Conservation (phyloP, 2,888 invertebrate species). For the Apoderus coryli region DNA sequence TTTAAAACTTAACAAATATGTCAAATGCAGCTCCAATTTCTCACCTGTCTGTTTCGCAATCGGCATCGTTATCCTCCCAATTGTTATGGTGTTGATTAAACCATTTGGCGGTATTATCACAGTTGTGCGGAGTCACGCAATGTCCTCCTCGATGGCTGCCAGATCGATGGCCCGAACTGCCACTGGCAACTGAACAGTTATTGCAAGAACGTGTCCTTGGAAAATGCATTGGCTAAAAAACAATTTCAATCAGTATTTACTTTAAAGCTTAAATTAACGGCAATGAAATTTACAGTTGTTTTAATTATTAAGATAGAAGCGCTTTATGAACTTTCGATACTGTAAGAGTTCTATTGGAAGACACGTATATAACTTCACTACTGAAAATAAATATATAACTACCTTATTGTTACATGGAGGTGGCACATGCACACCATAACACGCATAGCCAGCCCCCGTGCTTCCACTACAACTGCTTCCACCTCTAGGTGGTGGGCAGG, state of each 20-base stretch:
- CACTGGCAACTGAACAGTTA: slow-evolving; percentile 31
- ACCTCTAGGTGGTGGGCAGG: slow-evolving; percentile 26
- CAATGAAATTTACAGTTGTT: no score
- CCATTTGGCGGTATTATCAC: slow-evolving; percentile 21
- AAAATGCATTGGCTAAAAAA: slow-evolving; percentile 16
- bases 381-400: slow-evolving; percentile 4
- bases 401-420: slow-evolving; percentile 21
- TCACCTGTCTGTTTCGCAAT: slow-evolving; percentile 32
- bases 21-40: not conserved
- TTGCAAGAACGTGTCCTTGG: slow-evolving; percentile 28
- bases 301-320: no score
- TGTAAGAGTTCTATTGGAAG: no score
- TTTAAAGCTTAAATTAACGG: no score
- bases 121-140: not conserved
- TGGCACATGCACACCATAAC: slow-evolving; percentile 31
- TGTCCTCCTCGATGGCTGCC: no score
- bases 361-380: no score
- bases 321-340: no score
- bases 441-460: slow-evolving; percentile 29
- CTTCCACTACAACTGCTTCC: slow-evolving; percentile 28
- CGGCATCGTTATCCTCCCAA: slow-evolving; percentile 32
- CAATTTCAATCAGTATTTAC: no score
- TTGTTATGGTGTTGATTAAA: slow-evolving; percentile 25
- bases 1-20: no score
- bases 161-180: slow-evolving; percentile 28